Conservation (phyloP, 2,888 invertebrate species). For the Tolmerus cingulatus region DNA sequence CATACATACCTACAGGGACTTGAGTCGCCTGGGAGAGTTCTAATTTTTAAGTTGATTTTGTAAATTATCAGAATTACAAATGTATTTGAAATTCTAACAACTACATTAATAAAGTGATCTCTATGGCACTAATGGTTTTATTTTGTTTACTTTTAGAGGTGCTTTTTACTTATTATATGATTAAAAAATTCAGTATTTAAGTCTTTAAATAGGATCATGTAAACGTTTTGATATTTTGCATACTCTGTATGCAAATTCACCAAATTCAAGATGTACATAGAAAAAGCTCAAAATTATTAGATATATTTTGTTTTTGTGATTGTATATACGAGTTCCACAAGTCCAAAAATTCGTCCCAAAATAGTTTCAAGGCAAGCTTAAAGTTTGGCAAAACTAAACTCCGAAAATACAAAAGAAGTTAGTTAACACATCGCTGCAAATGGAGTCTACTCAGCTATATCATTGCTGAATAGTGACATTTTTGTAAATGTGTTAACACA, state of each 20-base stretch:
- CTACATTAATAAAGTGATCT: background rate
- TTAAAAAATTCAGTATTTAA: background rate
- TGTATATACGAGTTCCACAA: too few species aligned
- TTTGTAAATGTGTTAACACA: background rate
- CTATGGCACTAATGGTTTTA: background rate
- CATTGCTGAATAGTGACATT: background rate
- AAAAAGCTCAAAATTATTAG: too few species aligned
- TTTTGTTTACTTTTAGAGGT: background rate
- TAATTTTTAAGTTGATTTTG: background rate
- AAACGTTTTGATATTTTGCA: too few species aligned
- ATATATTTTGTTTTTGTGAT: too few species aligned
- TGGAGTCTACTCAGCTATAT: too few species aligned
- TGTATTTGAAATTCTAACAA: background rate
- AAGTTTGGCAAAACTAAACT: background rate
- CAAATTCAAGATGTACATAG: too few species aligned
- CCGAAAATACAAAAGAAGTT: too few species aligned
- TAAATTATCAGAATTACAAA: background rate
- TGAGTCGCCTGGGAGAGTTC: background rate
- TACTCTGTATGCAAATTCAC: too few species aligned
- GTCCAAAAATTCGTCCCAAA: too few species aligned
- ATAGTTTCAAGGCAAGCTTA: background rate
- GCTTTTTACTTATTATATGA: too few species aligned
- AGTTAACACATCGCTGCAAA: too few species aligned
- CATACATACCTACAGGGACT: background rate
- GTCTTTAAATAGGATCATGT: too few species aligned